phyloP scores from a whole-genome alignment of 30 jellyfish, hydroid and myxozoan species.

The Aurelia coerulea region DNA sequence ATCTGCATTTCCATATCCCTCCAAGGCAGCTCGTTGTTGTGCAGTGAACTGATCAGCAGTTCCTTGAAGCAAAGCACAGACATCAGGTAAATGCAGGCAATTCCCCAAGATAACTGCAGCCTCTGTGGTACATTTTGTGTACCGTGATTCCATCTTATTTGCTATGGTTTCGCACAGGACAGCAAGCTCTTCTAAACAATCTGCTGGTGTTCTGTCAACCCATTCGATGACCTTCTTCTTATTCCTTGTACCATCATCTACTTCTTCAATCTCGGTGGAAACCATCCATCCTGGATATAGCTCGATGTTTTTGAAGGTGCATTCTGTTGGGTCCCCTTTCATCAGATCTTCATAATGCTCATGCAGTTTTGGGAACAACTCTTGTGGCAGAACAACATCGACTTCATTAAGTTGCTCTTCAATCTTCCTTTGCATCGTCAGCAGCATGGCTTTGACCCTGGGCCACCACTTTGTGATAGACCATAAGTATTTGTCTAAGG shows the following conservation, averaged over 20 bases:
- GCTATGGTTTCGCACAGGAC: conserved; percentile 33
- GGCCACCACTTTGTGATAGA: conserved; percentile 37
- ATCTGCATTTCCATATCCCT: conserved; percentile 31
- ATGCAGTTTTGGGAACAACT: conserved; percentile 26
- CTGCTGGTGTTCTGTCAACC: conserved; percentile 44
- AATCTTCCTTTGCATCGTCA: conserved; percentile 16
- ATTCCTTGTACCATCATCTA: conserved; percentile 29
- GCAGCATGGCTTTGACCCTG: conserved; percentile 18
- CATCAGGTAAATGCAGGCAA: conserved; percentile 31
- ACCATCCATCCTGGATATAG: conserved; percentile 44
- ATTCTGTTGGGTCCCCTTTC: conserved; percentile 26
- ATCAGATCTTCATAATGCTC: conserved; percentile 34
- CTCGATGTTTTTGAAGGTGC: conserved; percentile 31
- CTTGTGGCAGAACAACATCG: conserved; percentile 24
- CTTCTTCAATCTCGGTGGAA: conserved; percentile 16
- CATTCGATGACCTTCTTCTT: conserved; percentile 33
- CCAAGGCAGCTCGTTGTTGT: conserved; percentile 29
- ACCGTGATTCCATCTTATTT: conserved; percentile 33
- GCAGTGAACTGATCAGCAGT: conserved; percentile 20
- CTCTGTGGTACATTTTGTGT: conserved; percentile 28
- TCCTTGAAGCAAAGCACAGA: conserved; percentile 40
- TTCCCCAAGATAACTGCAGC: conserved; percentile 47
- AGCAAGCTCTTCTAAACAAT: conserved; percentile 26
- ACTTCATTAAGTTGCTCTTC: conserved; percentile 19
- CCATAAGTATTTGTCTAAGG: conserved; percentile 33